phyloP scores from a whole-genome alignment of 2,888 invertebrate species.

The Malacosoma neustria region DNA sequence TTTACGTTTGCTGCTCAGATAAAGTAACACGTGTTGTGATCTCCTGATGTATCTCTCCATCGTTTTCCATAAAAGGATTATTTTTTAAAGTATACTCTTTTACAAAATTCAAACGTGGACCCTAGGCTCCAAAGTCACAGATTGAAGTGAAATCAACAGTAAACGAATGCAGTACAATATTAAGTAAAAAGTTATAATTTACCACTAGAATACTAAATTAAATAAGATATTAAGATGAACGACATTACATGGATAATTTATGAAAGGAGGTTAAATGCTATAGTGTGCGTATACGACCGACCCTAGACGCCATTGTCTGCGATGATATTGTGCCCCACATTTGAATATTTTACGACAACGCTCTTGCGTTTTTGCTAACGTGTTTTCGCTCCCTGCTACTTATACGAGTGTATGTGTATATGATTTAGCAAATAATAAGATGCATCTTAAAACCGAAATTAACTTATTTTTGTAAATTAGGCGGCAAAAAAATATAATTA shows the following conservation, averaged over 20 bases:
- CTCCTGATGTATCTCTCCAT: too few species aligned
- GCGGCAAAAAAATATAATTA: too few species aligned
- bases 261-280: slow-evolving; percentile 20
- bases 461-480: too few species aligned
- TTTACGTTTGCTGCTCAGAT: too few species aligned
- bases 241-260: slow-evolving; percentile 20
- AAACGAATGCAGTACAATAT: background rate
- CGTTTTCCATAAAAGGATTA: background rate
- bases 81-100: background rate
- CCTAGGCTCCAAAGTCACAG: background rate
- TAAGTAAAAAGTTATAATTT: slow-evolving; percentile 3
- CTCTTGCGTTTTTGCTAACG: slow-evolving; percentile 27
- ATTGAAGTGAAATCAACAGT: background rate
- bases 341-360: slow-evolving; percentile 43
- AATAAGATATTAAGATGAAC: background rate
- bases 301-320: slow-evolving; percentile 20
- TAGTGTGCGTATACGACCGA: slow-evolving; percentile 10
- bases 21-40: too few species aligned
- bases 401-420: too few species aligned
- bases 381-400: slow-evolving; percentile 20
- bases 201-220: too few species aligned
- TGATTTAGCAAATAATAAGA: too few species aligned
- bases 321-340: slow-evolving; percentile 34
- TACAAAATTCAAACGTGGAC: background rate
- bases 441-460: too few species aligned